Percentiles rank a stretch among this genome's conserved stretches.
Conservation (phyloP, 1,140 invertebrate genomes). For the Atta cephalotes region DNA sequence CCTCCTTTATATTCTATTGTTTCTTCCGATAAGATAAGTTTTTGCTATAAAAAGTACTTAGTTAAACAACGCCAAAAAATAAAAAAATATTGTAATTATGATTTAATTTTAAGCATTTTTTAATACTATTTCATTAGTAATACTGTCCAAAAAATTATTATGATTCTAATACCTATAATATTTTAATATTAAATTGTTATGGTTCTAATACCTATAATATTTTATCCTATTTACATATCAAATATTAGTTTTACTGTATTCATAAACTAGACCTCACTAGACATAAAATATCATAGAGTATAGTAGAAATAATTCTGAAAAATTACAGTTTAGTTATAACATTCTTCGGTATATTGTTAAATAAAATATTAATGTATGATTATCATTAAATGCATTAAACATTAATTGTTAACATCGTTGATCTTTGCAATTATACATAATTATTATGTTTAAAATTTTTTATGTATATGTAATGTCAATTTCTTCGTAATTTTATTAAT, state of each 20-base stretch:
- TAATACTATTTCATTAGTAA: not conserved
- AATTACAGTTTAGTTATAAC: not conserved
- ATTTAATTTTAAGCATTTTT: not conserved
- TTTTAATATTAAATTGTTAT: not conserved
- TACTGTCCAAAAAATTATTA: not conserved
- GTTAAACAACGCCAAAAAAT: not conserved
- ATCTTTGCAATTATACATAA: conserved; percentile 6
- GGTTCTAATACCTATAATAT: not conserved
- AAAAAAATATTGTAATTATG: not conserved
- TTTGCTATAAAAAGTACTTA: not conserved
- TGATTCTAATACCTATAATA: not conserved
- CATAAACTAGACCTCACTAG: not conserved
- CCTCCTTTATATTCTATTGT: not conserved
- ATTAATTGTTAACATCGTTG: not conserved
- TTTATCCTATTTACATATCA: not conserved
- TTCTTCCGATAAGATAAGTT: not conserved
- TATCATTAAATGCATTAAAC: conserved; percentile 20
- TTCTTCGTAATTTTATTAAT: not conserved
- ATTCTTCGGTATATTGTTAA: not conserved
- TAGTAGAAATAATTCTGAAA: not conserved
- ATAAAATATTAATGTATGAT: not conserved
- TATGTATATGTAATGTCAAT: not conserved
- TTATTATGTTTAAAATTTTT: not conserved
- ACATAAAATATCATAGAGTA: not conserved
- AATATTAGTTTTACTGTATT: not conserved